Evolutionary conservation across 2,113 vertebrate genomes (phyloP), one percentile per base, ranked within the genome.

Genomic region (Corvus hawaiiensis): DNA sequence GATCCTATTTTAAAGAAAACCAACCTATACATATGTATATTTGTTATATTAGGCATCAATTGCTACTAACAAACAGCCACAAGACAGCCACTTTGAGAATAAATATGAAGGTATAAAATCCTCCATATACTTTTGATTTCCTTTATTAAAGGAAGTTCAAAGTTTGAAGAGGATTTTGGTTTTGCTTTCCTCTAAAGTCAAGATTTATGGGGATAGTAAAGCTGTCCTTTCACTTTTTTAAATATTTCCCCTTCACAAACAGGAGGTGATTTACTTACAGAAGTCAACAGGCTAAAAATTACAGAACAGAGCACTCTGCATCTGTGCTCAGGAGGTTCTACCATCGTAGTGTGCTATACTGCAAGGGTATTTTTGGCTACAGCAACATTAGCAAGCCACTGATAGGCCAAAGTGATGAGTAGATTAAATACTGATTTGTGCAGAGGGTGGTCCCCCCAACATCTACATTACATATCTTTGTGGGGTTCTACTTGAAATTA

Each of bases 391-490:
- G 24, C 35, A 77, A 84, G 51, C 24, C 4, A 3, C 21, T 37
- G 13, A 77, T 1, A 49, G 1, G 11, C 17, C 58, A 41, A 54
- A 81, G 16, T 66, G 13, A 88, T 26, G 19, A 89, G 37, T 4
- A 43, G 12, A 58, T 67, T 67, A 90, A 84, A 64, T 2, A 62
- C 10, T 5, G 2, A 48, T 39, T 15, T 71, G 10, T 21, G 22
- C 43, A 92, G 37, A 73, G 14, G 2, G 6, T 7, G 3, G 7
- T 3, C 3, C 30, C 1, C 1, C 28, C 43, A 9, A 10, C 11
- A 46, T 2, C 55, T 33, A 80, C 16, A 37, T 10, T 6, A 18
- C 2, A 1, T 10, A 44, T 4, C 5, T 72, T 64, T 18, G 10
- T 9, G 13, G 4, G 8, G 22, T 75, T 84, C 43, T 59, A 52